Evolutionary conservation across 2,888 invertebrate genomes (phyloP).

Genomic region (Apoda limacodes): DNA sequence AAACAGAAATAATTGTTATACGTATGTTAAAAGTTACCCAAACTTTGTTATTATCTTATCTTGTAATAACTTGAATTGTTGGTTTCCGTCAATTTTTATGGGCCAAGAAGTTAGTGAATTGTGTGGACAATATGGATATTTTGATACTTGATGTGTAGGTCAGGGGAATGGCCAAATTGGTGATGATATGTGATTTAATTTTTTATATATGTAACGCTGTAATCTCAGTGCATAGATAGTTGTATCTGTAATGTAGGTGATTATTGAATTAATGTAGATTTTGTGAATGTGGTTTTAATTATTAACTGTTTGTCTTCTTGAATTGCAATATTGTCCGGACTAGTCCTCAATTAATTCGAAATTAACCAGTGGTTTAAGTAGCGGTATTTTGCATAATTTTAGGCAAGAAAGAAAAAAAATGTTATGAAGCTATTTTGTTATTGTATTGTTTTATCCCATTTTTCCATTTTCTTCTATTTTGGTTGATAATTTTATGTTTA

Average conservation of each 20-base stretch:
- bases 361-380: conserved; percentile 40
- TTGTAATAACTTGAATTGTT: too few relatives aligned
- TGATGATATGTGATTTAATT: conserved; percentile 56
- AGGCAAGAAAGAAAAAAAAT: too few relatives aligned
- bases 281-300: conserved; percentile 37
- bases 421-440: too few relatives aligned
- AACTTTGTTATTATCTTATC: too few relatives aligned
- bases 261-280: conserved; percentile 42
- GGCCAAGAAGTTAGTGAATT: conserved; percentile 31
- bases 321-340: conserved; percentile 52
- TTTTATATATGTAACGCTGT: conserved; percentile 48
- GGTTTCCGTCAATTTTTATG: conserved; percentile 26
- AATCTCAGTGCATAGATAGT: conserved; percentile 46
- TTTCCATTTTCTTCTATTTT: conserved; percentile 49
- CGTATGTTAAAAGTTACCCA: too few relatives aligned
- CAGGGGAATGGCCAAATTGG: conserved; percentile 23
- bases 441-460: conserved; percentile 34
- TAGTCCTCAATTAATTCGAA: conserved; percentile 54
- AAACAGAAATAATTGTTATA: too few relatives aligned
- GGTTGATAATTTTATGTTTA: conserved; percentile 22
- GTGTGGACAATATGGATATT: conserved; percentile 25
- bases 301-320: conserved; percentile 32
- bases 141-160: conserved; percentile 20
- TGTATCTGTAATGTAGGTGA: conserved; percentile 44
- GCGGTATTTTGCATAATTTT: conserved; percentile 30